phyloP scores from a whole-genome alignment of 2,888 invertebrate genomes.

The Nomada ferruginata region DNA sequence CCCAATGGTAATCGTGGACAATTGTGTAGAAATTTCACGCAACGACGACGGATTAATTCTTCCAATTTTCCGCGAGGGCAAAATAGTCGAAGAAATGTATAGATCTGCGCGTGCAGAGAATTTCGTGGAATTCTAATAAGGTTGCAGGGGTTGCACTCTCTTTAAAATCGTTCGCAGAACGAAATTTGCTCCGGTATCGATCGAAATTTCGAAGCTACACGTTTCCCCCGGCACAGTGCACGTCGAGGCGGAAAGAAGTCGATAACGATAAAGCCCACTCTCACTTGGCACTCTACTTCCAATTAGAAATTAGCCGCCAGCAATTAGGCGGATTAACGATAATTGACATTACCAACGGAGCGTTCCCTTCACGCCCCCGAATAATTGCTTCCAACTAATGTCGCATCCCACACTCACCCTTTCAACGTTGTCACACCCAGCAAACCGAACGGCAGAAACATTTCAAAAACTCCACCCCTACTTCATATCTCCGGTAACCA shows the following conservation, averaged over 20 bases:
- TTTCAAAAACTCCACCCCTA: not conserved
- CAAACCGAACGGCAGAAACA: not conserved
- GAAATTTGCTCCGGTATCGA: slow-evolving; percentile 23
- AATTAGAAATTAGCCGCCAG: slow-evolving; percentile 77
- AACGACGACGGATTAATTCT: not conserved
- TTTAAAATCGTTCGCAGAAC: not conserved
- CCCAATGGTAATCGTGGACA: slow-evolving; percentile 3
- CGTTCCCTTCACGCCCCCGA: slow-evolving; percentile 55
- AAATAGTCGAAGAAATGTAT: not conserved
- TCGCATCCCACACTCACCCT: slow-evolving; percentile 30
- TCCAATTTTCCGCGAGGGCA: not conserved
- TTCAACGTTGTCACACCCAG: not conserved
- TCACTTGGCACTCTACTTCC: slow-evolving; percentile 60
- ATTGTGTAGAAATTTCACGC: not conserved
- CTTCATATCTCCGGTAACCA: not conserved
- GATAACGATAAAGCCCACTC: slow-evolving; percentile 61
- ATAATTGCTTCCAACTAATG: slow-evolving; percentile 66
- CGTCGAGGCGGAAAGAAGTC: slow-evolving; percentile 45
- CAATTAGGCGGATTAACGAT: slow-evolving; percentile 77
- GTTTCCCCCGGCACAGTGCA: not conserved
- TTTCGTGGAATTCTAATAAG: not conserved
- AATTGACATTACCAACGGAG: slow-evolving; percentile 76
- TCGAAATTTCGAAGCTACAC: not conserved
- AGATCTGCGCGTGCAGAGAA: not conserved
- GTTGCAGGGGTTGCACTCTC: not conserved